Base-by-base conservation (phyloP, 2,888 invertebrate species). In the Heliconius aoede region DNA sequence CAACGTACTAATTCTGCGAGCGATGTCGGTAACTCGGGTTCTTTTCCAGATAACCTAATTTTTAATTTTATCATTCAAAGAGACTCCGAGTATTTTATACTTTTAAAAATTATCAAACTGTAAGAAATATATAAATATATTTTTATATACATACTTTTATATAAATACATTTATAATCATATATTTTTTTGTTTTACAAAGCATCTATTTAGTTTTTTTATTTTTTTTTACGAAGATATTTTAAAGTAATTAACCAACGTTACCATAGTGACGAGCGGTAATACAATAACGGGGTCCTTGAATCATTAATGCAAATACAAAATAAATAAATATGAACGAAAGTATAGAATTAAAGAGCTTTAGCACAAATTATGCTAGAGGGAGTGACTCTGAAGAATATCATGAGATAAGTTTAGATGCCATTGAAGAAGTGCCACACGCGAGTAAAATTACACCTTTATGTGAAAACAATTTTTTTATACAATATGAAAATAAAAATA, bases 381-480 rank as follows among this genome's bases (percentile, higher is more conserved):
- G 87, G 58, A 87, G 84, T 79, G 91, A 89, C 74, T 90, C 90
- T 65, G 89, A 93, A 84, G 90, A 91, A 79, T 92, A 93, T 82
- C 88, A 93, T 60, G 93, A 93, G 85, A 91, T 92, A 77, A 86
- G 85, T 74, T 84, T 87, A 78, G 86, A 86, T 9, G 83, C 82
- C 72, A 77, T 83, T 32, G 76, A 81, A 61, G 85, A 87, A 77
- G 84, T 81, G 26, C 79, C 82, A 40, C 85, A 85, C 55, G 80
- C 83, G 51, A 77, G 84, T 4, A 83, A 85, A 77, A 79, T 82
- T 30, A 78, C 84, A 81, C 75, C 84, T 13, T 76, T 87, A 11
- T 87, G 85, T 67, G 87, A 88, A 76, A 86, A 86, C 76, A 90
- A 92, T 81, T 94, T 94, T 80, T 94, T 94, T 77, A 89, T 89